Evolutionary conservation across 1,140 invertebrate species (phyloP).

Genomic region (Eumeta japonica): DNA sequence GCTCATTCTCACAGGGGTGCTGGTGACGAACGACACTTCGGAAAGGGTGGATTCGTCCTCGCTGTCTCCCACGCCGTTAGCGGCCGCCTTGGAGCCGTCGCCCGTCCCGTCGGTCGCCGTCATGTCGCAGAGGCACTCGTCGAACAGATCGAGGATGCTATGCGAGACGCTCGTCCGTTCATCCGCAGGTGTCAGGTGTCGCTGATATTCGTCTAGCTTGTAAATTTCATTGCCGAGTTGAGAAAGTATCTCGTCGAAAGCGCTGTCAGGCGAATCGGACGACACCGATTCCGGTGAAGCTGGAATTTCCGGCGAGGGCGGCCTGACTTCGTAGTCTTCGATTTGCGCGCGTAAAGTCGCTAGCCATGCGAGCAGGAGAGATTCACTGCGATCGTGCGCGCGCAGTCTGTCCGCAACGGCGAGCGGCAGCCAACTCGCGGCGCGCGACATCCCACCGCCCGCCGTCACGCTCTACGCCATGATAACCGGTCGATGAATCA

Average conservation of each 20-base stretch:
- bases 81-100: background rate
- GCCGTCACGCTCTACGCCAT: conserved; percentile 30
- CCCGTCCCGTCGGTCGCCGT: conserved; percentile 5
- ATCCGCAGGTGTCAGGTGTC: conserved; percentile 26
- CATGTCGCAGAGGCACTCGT: conserved; percentile 42
- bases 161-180: conserved; percentile 32
- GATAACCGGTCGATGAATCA: conserved; percentile 56
- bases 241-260: conserved; percentile 52
- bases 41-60: conserved; percentile 30
- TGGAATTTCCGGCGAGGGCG: conserved; percentile 12
- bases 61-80: conserved; percentile 18
- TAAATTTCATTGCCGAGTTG: conserved; percentile 50
- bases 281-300: conserved; percentile 8
- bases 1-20: conserved; percentile 29
- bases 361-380: conserved; percentile 45
- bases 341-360: conserved; percentile 31
- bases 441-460: conserved; percentile 41
- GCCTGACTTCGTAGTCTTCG: conserved; percentile 48
- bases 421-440: conserved; percentile 53
- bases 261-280: conserved; percentile 28
- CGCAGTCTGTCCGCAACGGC: conserved; percentile 40
- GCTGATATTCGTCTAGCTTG: conserved; percentile 49
- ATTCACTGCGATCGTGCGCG: conserved; percentile 28
- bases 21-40: conserved; percentile 30
- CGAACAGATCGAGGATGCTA: conserved; percentile 50